Evolutionary conservation across 2,888 invertebrate species (phyloP).

Genomic region (Dynastes grantii): DNA sequence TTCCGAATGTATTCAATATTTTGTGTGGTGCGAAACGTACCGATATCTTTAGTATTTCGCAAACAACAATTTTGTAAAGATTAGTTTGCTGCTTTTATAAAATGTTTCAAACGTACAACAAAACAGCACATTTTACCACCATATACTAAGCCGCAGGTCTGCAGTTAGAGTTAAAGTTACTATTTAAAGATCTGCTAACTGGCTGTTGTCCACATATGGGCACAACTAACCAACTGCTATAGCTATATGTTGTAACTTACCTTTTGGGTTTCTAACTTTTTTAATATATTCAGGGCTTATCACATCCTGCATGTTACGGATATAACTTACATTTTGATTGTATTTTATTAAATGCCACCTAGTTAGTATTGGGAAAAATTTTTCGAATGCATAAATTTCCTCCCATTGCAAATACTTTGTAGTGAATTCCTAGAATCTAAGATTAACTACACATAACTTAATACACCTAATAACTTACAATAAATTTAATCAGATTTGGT

Average conservation of each 20-base stretch:
- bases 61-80: too few relatives aligned
- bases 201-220: too few relatives aligned
- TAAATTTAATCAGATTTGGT: conserved; percentile 81
- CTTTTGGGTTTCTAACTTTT: conserved; percentile 73
- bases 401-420: conserved; percentile 81
- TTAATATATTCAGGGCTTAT: conserved; percentile 73
- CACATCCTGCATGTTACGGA: conserved; percentile 59
- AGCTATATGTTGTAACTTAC: conserved; percentile 56
- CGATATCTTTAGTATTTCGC: too few relatives aligned
- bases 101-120: too few relatives aligned
- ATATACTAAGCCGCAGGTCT: too few relatives aligned
- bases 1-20: too few relatives aligned
- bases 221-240: too few relatives aligned
- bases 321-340: conserved; percentile 50
- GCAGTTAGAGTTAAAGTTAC: too few relatives aligned
- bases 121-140: too few relatives aligned
- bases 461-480: conserved; percentile 71
- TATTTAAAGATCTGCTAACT: too few relatives aligned
- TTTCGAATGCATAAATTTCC: conserved; percentile 83
- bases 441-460: background rate
- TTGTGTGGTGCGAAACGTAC: too few relatives aligned
- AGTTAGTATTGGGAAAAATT: conserved; percentile 83
- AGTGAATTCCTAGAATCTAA: conserved; percentile 76
- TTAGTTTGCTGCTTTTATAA: too few relatives aligned
- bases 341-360: conserved; percentile 81